Evolutionary conservation across 2,113 vertebrate species (phyloP).

Genomic region (Ramphastos sulfuratus): DNA sequence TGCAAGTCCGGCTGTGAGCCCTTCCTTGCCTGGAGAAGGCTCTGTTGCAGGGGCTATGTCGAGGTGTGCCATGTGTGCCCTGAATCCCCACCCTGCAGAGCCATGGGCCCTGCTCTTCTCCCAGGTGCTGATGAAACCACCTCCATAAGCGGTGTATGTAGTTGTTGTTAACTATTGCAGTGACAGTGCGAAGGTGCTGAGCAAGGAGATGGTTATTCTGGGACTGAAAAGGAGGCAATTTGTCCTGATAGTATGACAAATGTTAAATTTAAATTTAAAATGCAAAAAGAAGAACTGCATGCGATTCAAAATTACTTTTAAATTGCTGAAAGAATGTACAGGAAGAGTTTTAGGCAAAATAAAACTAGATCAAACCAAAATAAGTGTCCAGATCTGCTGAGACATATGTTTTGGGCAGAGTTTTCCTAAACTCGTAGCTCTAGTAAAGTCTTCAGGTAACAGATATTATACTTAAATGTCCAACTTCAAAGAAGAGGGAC

Average conservation of each 20-base stretch:
- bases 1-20: neutral
- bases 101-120: neutral
- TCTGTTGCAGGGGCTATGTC: neutral
- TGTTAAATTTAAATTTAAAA: neutral
- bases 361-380: slow-evolving; percentile 25
- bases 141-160: fast-evolving
- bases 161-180: neutral
- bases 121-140: neutral
- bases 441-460: slow-evolving; percentile 41
- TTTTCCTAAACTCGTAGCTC: neutral
- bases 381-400: slow-evolving; percentile 31
- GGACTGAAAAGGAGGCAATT: neutral
- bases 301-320: slow-evolving; percentile 8
- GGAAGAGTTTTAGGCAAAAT: slow-evolving; percentile 41
- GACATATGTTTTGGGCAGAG: slow-evolving; percentile 14
- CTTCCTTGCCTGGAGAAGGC: neutral
- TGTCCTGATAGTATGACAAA: neutral
- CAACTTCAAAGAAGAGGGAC: slow-evolving; percentile 46
- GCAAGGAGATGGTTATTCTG: neutral
- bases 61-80: fast-evolving
- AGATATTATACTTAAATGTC: slow-evolving; percentile 42
- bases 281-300: neutral
- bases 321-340: neutral
- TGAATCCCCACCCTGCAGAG: neutral
- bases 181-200: fast-evolving